These are phyloP conservation scores for Campylorhamphus procurvoides DNA, from an alignment of 2,113 vertebrate species.

Conservation along the genomic window DNA sequence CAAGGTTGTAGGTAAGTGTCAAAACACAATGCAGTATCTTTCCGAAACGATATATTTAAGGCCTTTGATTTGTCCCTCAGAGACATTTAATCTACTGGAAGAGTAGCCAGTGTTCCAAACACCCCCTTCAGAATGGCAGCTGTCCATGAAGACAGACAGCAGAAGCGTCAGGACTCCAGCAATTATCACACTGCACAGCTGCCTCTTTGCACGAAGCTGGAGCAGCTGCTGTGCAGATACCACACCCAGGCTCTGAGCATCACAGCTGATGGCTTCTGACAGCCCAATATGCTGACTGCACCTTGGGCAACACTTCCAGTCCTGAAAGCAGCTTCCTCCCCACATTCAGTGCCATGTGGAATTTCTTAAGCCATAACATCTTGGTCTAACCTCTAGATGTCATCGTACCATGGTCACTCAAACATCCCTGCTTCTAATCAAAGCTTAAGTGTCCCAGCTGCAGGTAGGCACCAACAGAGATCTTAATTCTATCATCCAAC, in stretches of 20 bases:
- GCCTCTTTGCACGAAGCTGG: fast-evolving
- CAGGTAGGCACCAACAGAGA: neutral
- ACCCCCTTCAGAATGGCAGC: neutral
- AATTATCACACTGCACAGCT: neutral
- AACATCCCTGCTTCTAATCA: neutral
- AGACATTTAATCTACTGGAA: neutral
- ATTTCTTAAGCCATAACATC: neutral
- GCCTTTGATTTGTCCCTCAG: neutral
- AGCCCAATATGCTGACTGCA: fast-evolving
- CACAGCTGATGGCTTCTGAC: neutral
- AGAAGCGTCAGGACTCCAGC: neutral
- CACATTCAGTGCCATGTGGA: fast-evolving
- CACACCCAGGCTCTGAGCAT: neutral
- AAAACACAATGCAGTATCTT: neutral
- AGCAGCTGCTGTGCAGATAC: neutral
- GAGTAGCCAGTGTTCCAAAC: fast-evolving
- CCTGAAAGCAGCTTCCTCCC: neutral
- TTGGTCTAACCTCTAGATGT: neutral
- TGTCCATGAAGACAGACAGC: neutral
- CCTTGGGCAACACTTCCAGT: neutral
- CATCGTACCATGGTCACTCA: neutral
- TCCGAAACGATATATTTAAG: neutral
- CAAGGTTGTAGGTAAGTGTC: neutral
- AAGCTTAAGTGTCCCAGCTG: neutral
- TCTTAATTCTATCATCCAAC: neutral